phyloP scores from a whole-genome alignment of 2,888 invertebrate species.

The Tenthredo notha region DNA sequence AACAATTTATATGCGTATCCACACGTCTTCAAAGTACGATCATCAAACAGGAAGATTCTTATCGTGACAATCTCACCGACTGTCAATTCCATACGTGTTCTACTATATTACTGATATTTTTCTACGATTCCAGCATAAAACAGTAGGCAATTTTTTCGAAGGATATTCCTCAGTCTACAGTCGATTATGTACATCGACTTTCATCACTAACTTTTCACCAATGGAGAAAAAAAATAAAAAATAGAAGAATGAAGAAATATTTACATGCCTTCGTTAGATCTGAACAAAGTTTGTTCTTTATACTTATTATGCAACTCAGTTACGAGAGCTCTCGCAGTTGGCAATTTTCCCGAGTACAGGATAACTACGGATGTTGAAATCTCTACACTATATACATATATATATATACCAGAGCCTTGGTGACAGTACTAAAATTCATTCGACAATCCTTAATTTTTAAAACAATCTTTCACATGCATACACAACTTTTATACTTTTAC shows the following conservation, averaged over 20 bases:
- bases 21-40: neutral
- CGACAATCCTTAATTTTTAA: constrained; percentile 11
- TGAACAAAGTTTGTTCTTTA: constrained; percentile 17
- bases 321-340: neutral
- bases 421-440: neutral
- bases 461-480: neutral
- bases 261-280: neutral
- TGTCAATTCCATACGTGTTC: neutral
- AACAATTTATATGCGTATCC: neutral
- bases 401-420: neutral
- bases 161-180: neutral
- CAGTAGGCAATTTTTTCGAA: neutral
- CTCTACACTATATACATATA: neutral
- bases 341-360: constrained; percentile 13
- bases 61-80: neutral
- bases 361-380: constrained; percentile 21
- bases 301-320: constrained; percentile 35
- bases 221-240: neutral
- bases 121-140: neutral
- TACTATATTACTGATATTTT: neutral
- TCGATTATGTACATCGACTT: neutral
- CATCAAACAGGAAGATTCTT: neutral
- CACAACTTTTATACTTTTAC: neutral
- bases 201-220: neutral
- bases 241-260: neutral